Base-by-base conservation (phyloP, 2,888 invertebrate genomes). In the Pogonocherus hispidulus region DNA sequence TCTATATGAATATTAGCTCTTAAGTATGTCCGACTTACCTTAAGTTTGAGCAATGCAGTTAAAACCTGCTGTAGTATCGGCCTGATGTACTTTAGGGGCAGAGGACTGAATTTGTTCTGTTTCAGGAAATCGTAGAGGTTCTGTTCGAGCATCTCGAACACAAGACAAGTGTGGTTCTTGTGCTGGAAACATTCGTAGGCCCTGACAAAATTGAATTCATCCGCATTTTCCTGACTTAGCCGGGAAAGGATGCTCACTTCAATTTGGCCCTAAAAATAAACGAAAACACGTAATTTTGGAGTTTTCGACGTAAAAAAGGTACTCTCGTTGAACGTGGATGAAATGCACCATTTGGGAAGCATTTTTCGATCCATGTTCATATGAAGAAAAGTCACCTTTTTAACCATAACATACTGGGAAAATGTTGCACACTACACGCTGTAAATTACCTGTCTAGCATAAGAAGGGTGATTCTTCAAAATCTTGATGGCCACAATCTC, bases 401-500 rank as follows among this genome's bases (percentile, higher is more conserved):
- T n/a, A n/a, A n/a, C n/a, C n/a, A n/a, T n/a, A n/a, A n/a, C n/a
- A n/a, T n/a, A n/a, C n/a, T n/a, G n/a, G n/a, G n/a, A n/a, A n/a
- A n/a, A n/a, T n/a, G n/a, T n/a, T n/a, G n/a, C n/a, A n/a, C n/a
- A n/a, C n/a, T n/a, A n/a, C n/a, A n/a, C n/a, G n/a, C n/a, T n/a
- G n/a, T n/a, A n/a, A n/a, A n/a, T n/a, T 70, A 85, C 85, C 89
- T 99, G 99, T 82, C 99, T 93, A 77, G 99, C 99, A 89, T 99
- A 99, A 80, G 98, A 99, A 77, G 99, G 99, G 89, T 99, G 99
- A 89, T 99, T 99, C 89, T 99, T 99, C 70, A 99, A 90, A 86
- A 99, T 99, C 90, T 99, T 99, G 86, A 99, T 99, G 85, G 99
- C 99, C 82, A 99, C 99, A 84, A 99, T 99, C 88, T 99, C 99